Conservation (phyloP, 2,888 invertebrate genomes). For the Drosophila prolongata region DNA sequence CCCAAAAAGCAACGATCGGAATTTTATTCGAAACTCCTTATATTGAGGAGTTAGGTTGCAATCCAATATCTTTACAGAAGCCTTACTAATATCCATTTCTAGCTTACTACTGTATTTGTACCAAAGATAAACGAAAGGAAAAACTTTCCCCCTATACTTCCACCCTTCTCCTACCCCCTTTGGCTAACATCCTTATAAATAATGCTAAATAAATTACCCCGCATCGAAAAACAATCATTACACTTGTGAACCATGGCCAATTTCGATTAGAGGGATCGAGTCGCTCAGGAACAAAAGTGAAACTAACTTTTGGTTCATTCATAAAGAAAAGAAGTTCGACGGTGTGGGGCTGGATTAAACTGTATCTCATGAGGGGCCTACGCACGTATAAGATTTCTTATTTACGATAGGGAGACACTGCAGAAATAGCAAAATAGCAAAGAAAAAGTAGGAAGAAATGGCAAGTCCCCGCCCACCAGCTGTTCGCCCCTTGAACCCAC, state of each 20-base stretch:
- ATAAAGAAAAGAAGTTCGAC: slow-evolving; percentile 58
- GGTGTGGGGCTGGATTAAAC: neutral
- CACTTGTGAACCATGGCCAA: slow-evolving; percentile 54
- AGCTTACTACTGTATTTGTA: neutral
- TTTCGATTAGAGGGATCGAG: slow-evolving; percentile 60
- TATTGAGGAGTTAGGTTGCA: too few relatives aligned
- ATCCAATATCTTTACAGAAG: too few relatives aligned
- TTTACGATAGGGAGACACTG: slow-evolving; percentile 81
- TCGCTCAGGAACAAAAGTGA: slow-evolving; percentile 35
- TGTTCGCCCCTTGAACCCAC: slow-evolving; percentile 24
- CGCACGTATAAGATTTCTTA: slow-evolving; percentile 82
- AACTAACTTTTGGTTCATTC: slow-evolving; percentile 70
- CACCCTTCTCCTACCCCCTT: neutral
- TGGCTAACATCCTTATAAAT: slow-evolving; percentile 41
- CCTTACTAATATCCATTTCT: too few relatives aligned
- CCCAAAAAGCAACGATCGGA: too few relatives aligned
- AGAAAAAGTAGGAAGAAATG: slow-evolving; percentile 48
- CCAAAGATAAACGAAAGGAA: neutral
- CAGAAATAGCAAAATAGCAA: slow-evolving; percentile 72
- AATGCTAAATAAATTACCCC: slow-evolving; percentile 70
- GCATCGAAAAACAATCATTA: slow-evolving; percentile 75
- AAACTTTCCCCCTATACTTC: slow-evolving; percentile 3
- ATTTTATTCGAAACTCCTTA: too few relatives aligned
- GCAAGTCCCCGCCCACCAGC: slow-evolving; percentile 7
- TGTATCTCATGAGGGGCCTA: slow-evolving; percentile 32